phyloP scores from a whole-genome alignment of 2,113 vertebrate genomes.

The Passer montanus region DNA sequence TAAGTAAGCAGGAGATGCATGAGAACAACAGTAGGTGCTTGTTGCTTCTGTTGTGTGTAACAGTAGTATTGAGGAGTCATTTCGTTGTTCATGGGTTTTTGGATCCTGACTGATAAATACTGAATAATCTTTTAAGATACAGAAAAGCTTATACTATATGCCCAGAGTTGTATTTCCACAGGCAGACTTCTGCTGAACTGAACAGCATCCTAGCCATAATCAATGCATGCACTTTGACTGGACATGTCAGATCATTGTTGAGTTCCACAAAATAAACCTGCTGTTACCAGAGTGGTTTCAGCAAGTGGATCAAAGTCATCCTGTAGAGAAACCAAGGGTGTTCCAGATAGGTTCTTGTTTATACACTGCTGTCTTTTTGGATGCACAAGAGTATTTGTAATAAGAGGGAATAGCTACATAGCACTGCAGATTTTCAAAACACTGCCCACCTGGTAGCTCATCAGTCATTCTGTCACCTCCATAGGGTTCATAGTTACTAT shows the following conservation, averaged over 20 bases:
- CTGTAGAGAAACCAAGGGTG: background rate
- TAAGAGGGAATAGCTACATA: background rate
- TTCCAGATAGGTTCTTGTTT: background rate
- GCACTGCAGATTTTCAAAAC: background rate
- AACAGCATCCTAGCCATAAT: background rate
- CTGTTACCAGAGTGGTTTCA: background rate
- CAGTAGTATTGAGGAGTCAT: background rate
- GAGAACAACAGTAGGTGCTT: background rate
- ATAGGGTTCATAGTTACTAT: background rate
- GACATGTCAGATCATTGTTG: background rate
- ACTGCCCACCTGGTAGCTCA: background rate
- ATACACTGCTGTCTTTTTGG: background rate
- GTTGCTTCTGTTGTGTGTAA: background rate
- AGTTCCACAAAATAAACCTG: background rate
- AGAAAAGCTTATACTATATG: background rate
- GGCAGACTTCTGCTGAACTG: background rate
- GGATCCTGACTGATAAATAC: background rate
- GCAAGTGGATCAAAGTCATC: background rate
- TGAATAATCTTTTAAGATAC: background rate
- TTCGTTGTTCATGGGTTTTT: background rate
- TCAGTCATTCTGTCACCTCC: background rate
- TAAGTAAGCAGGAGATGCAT: background rate
- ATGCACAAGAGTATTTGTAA: background rate
- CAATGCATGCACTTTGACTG: background rate
- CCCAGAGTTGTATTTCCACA: background rate